Evolutionary conservation across 2,888 invertebrate species (phyloP).

Genomic region (Zeuzera pyrina): DNA sequence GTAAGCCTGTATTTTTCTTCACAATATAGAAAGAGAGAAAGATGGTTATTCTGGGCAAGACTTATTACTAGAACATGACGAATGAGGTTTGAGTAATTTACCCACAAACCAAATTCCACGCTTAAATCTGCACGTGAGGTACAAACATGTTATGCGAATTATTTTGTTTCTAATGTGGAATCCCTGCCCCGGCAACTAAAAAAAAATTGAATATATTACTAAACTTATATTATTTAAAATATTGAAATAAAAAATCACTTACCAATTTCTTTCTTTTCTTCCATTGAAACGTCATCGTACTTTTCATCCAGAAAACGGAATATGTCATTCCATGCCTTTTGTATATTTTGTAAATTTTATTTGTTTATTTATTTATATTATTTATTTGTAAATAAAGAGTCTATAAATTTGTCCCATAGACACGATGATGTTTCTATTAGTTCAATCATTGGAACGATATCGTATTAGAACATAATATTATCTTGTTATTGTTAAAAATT

Average conservation of each 20-base stretch:
- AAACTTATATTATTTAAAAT: constrained; percentile 3
- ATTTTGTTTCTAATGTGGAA: constrained; percentile 7
- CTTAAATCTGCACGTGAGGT: constrained; percentile 7
- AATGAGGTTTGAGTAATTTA: constrained; percentile 3
- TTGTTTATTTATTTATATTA: background rate
- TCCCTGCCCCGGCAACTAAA: constrained; percentile 6
- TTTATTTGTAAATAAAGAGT: no score
- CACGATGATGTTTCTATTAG: background rate
- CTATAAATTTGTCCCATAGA: background rate
- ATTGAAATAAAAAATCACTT: constrained; percentile 6
- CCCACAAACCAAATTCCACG: constrained; percentile 1
- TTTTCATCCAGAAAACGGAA: background rate
- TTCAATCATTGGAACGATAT: no score
- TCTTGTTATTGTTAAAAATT: no score
- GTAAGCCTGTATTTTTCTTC: constrained; percentile 7
- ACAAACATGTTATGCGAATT: constrained; percentile 8
- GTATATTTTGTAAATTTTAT: background rate
- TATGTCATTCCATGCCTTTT: background rate
- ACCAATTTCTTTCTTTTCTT: constrained; percentile 6
- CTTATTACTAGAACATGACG: constrained; percentile 2
- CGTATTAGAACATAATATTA: no score
- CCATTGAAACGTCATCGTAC: background rate
- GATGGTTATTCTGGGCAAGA: constrained; percentile 7
- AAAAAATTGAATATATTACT: constrained; percentile 5
- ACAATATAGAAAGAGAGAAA: constrained; percentile 7